These are phyloP conservation scores for Gambelia wislizenii DNA, from an alignment of 2,797 vertebrate species.

Conservation along the genomic window DNA sequence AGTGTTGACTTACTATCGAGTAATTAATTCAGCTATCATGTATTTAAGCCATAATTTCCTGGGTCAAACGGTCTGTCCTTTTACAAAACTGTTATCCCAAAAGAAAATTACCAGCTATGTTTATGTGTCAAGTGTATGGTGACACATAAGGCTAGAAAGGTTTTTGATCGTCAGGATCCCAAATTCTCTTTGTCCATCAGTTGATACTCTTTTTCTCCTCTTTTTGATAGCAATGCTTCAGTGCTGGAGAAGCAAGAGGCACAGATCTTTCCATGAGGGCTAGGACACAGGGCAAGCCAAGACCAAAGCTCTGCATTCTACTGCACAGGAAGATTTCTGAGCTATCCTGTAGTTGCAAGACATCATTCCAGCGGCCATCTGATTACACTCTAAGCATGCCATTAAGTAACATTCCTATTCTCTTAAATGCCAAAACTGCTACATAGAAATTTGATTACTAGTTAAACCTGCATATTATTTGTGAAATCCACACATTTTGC, in stretches of 20 bases:
- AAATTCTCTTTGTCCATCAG: background rate
- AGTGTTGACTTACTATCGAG: no score
- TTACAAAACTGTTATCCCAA: background rate
- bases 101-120: background rate
- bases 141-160: background rate
- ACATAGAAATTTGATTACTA: background rate
- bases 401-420: background rate
- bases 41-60: background rate
- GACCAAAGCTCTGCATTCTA: background rate
- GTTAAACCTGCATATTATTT: constrained; percentile 18
- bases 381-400: background rate
- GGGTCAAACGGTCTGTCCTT: background rate
- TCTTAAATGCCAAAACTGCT: background rate
- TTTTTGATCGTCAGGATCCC: background rate
- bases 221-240: background rate
- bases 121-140: background rate
- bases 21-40: no score
- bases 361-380: background rate
- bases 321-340: background rate
- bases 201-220: background rate
- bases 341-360: background rate
- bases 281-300: background rate
- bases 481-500: background rate
- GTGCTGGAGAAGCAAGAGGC: background rate
- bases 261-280: background rate